Evolutionary conservation across 35 echinoderm and acorn worm species (phyloP), one percentile per base, ranked within the genome.

Genomic region (Chiridota heheva): DNA sequence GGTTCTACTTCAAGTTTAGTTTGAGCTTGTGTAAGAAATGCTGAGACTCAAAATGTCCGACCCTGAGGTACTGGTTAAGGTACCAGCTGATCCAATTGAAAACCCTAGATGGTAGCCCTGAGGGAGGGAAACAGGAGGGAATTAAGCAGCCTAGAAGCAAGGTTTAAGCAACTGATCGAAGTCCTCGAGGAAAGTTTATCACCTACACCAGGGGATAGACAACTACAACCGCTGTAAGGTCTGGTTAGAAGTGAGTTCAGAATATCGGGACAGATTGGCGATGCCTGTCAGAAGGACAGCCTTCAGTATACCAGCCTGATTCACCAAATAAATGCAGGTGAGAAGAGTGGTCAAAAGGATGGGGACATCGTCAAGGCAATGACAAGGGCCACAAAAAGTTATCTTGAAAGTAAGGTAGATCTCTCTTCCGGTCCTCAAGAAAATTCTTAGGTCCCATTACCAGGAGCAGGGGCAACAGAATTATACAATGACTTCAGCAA

Each of bases 401-500:
- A 92, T 55, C 58, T 81, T 0, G 83, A 86, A 58, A 40, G 81
- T 2, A 37, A 38, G 7, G 5, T 37, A 0, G 32, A 60, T 91
- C 16, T 61, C 26, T 3, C 76, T 91, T 4, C 22, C n/a, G 0
- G 16, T 37, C 2, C 34, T 86, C 0, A 27, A 55, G 37, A 22
- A 18, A 2, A n/a, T 92, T 5, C n/a, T 86, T 6, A 12, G 75
- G 5, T 25, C 60, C 3, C 89, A 82, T 27, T 92, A 66, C n/a
- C 41, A 73, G 7, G 83, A 92, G 56, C 46, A 63, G 20, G 77
- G 67, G 76, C 76, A 12, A 72, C 77, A 0, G 89, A 92, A 47
- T 44, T 67, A 1, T 86, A 92, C 32, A 67, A 92, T 10, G 65
- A 92, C 45, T 44, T 91, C 3, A 69, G 81, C 0, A 22, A 34